Base-by-base conservation (phyloP, 2,888 invertebrate species). In the Allophyes oxyacanthae region DNA sequence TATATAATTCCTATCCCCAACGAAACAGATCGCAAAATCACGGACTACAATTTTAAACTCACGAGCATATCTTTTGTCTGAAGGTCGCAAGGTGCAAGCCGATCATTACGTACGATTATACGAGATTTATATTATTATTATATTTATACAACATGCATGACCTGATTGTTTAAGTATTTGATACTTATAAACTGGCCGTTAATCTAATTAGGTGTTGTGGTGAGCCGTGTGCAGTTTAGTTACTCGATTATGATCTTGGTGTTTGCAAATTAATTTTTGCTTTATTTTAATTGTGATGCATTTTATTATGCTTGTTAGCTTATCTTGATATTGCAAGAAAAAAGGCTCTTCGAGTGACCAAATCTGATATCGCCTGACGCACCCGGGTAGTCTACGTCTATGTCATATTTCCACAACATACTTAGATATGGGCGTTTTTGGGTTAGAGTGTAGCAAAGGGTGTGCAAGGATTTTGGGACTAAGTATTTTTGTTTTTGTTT, bases 121-220 rank as follows among this genome's bases (percentile, higher is more conserved):
- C n/a, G 33, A 63, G 36, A n/a, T n/a, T n/a, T n/a, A n/a, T n/a
- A n/a, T 20, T 20, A 69, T 69, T 45, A n/a, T n/a, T 34, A 13
- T 30, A 10, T 65, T 69, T 56, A n/a, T n/a, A n/a, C 64, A 15
- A 48, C 46, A 70, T 65, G 30, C 36, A 32, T 63, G 46, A 54
- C 55, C 54, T 64, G 33, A 70, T 44, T 51, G 36, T 50, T 41
- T 56, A 48, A 20, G 20, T 4, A 20, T 20, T 20, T 20, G 56
- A 62, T 25, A n/a, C n/a, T n/a, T n/a, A 58, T 32, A 49, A 11
- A 15, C 57, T 50, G 6, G 42, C 45, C 13, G 36, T 57, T 44
- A 42, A 6, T 0, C n/a, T 64, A 58, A 65, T 65, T 51, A 71
- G 58, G 71, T 41, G 71, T 51, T 70, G n/a, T 51, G 33, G 45